A percentile compares a stretch with the other conserved stretches of the same genome.
Evolutionary conservation across 2,113 vertebrate species (phyloP).

Genomic region (Lanius ludovicianus): DNA sequence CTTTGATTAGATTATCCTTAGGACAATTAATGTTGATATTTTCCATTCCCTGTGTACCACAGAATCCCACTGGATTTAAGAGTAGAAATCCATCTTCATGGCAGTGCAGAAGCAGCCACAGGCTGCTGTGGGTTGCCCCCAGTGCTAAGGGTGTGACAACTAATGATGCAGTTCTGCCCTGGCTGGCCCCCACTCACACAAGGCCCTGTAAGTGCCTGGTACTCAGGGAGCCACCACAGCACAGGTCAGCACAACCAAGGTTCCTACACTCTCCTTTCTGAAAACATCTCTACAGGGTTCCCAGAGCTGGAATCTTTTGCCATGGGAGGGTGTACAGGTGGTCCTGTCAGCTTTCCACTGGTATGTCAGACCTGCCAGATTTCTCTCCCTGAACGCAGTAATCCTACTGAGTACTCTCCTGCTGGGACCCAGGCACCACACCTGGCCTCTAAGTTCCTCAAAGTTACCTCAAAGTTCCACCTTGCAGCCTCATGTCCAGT

Average conservation of each 20-base stretch:
- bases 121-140: neutral
- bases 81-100: neutral
- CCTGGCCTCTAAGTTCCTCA: neutral
- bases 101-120: neutral
- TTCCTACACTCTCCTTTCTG: neutral
- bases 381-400: neutral
- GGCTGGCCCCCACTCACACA: neutral
- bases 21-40: neutral
- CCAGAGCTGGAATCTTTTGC: neutral
- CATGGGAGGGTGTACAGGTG: neutral
- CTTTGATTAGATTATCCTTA: neutral
- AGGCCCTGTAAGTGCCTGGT: neutral
- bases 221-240: neutral
- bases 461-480: neutral
- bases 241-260: neutral
- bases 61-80: neutral
- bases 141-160: neutral
- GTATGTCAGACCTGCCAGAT: neutral
- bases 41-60: neutral
- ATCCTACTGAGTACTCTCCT: neutral
- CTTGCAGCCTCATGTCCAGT: neutral
- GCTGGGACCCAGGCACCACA: neutral
- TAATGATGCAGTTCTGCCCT: rapidly evolving
- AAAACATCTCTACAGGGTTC: neutral
- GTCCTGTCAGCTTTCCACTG: neutral